phyloP scores from a whole-genome alignment of 2,113 vertebrate genomes.

The Struthio camelus region DNA sequence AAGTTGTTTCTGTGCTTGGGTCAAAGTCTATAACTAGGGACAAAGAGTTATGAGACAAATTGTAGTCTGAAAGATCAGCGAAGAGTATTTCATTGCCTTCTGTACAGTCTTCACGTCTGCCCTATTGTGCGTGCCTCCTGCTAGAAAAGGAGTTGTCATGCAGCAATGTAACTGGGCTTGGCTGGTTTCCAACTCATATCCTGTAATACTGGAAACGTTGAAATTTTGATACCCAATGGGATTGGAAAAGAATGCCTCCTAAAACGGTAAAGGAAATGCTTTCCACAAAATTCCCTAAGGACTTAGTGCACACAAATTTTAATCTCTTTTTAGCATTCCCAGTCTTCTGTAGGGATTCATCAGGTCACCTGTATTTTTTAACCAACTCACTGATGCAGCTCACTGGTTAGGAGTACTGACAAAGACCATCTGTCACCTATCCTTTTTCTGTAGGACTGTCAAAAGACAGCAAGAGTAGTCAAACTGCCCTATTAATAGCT shows the following conservation, averaged over 20 bases:
- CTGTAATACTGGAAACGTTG: conserved; percentile 34
- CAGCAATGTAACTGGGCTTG: conserved; percentile 25
- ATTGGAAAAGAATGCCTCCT: conserved; percentile 56
- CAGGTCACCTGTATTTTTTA: conserved; percentile 4
- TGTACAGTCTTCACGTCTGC: neutral
- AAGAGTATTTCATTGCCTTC: neutral
- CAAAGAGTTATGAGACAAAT: neutral
- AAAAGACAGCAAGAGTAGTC: neutral
- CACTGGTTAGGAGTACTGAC: neutral
- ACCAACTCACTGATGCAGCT: neutral
- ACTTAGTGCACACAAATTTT: conserved; percentile 40
- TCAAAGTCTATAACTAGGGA: neutral
- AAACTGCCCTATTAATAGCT: neutral
- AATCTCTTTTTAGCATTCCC: conserved; percentile 12
- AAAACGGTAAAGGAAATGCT: conserved; percentile 62
- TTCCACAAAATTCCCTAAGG: conserved; percentile 16
- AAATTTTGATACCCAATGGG: conserved; percentile 58
- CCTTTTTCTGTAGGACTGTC: neutral
- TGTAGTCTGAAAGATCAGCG: neutral
- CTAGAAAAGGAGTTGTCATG: conserved; percentile 23
- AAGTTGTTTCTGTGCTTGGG: neutral
- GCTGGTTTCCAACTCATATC: conserved; percentile 71
- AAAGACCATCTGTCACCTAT: neutral
- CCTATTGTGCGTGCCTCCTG: neutral
- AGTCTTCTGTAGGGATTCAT: conserved; percentile 15